Conservation (phyloP, 2,797 vertebrate genomes). For the Falco naumanni region DNA sequence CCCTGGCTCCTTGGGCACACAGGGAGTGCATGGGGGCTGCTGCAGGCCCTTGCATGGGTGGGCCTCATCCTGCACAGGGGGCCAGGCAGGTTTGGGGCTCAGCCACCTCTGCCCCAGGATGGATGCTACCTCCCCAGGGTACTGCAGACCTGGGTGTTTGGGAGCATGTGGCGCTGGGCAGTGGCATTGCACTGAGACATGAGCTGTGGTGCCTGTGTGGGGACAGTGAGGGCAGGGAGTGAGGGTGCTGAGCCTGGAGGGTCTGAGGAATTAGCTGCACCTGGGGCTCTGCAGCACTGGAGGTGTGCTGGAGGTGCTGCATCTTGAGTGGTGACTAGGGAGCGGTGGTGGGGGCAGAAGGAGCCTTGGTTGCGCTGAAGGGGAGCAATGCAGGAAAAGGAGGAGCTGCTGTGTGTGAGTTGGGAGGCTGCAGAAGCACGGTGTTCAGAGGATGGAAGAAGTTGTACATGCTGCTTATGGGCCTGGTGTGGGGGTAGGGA, state of each 20-base stretch:
- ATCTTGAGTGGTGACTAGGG: background rate
- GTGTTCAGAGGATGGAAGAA: background rate
- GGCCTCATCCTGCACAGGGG: background rate
- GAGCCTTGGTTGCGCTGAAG: background rate
- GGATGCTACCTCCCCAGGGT: background rate
- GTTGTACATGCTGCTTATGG: fast-evolving
- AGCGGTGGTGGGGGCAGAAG: background rate
- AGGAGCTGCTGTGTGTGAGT: background rate
- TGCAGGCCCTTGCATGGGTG: background rate
- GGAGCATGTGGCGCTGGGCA: fast-evolving
- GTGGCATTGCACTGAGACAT: background rate
- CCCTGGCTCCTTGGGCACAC: too few relatives aligned
- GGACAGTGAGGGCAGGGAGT: background rate
- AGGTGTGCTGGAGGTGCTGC: background rate
- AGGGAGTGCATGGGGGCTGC: too few relatives aligned
- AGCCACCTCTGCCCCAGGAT: background rate
- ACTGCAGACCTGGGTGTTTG: background rate
- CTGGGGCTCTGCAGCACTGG: background rate
- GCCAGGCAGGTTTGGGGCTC: background rate
- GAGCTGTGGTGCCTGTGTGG: background rate
- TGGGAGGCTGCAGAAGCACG: background rate
- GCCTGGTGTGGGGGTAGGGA: background rate
- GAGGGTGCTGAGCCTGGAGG: background rate
- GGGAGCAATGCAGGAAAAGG: background rate
- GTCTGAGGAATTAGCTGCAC: background rate